phyloP scores from a whole-genome alignment of 2,797 vertebrate genomes.

The Smutsia gigantea region DNA sequence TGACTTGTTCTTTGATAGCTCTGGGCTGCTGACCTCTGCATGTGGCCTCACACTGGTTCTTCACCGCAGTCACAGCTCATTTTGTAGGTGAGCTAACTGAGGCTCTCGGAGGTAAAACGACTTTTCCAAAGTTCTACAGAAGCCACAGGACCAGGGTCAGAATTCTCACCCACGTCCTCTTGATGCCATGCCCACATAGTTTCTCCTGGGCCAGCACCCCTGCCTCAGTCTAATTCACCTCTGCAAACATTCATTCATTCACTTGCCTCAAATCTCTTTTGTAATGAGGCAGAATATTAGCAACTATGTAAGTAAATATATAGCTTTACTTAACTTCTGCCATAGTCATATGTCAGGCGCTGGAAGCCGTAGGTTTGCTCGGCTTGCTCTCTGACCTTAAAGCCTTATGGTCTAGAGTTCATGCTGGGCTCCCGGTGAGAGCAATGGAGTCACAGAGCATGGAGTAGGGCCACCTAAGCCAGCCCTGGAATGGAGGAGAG shows the following conservation, averaged over 20 bases:
- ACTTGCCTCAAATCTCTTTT: not conserved
- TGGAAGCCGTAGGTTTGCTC: not conserved
- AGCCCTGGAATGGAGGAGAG: not conserved
- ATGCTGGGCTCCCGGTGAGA: not conserved
- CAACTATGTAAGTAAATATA: not conserved
- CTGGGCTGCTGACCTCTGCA: not conserved
- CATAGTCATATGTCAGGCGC: not conserved
- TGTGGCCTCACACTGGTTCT: fast-evolving
- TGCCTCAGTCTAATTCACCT: not conserved
- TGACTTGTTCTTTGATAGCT: not conserved
- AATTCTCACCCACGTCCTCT: not conserved
- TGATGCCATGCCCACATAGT: not conserved
- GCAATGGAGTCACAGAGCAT: not conserved
- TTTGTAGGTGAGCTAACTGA: not conserved
- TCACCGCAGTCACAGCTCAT: not conserved
- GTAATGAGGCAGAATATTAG: not conserved
- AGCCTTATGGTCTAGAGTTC: not conserved
- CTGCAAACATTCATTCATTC: not conserved
- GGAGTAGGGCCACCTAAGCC: not conserved
- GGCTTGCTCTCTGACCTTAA: not conserved
- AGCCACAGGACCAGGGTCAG: not conserved
- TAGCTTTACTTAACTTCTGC: not conserved
- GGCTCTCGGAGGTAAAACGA: not conserved
- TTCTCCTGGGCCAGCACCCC: not conserved
- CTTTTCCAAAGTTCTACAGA: not conserved